Evolutionary conservation across 2,113 vertebrate genomes (phyloP).

Genomic region (Ranitomeya variabilis): DNA sequence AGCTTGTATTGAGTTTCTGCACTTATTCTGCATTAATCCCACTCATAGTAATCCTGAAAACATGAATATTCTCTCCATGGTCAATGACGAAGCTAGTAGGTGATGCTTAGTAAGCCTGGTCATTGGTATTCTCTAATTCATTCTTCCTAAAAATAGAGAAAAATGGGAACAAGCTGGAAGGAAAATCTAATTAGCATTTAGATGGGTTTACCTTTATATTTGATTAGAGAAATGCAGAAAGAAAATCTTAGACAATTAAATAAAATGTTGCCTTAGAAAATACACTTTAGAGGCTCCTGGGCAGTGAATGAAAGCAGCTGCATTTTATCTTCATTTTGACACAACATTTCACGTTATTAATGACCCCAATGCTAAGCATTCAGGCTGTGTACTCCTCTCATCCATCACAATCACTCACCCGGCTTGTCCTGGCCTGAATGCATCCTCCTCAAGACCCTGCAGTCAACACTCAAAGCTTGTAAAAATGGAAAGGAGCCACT

Average conservation of each 20-base stretch:
- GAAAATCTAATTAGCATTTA: not conserved
- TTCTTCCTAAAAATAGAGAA: too few species aligned
- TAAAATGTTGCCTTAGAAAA: not conserved
- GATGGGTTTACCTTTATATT: not conserved
- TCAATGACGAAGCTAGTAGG: too few species aligned
- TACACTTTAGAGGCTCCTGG: not conserved
- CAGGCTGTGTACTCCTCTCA: not conserved
- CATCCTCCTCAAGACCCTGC: not conserved
- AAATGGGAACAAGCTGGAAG: not conserved
- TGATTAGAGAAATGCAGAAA: not conserved
- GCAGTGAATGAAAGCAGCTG: constrained; percentile 29
- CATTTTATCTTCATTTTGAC: constrained; percentile 43
- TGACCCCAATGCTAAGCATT: constrained; percentile 45
- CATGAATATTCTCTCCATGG: too few species aligned
- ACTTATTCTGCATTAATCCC: too few species aligned
- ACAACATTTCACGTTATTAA: constrained; percentile 55
- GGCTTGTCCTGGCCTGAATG: not conserved
- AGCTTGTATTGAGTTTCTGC: too few species aligned
- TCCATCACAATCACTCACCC: constrained; percentile 21
- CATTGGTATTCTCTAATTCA: too few species aligned
- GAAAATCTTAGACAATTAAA: not conserved
- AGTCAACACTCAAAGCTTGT: not conserved
- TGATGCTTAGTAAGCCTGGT: too few species aligned
- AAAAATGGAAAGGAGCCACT: not conserved
- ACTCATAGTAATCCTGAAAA: too few species aligned